Base-by-base conservation (phyloP, 2,113 vertebrate genomes). In the Columbina picui region DNA sequence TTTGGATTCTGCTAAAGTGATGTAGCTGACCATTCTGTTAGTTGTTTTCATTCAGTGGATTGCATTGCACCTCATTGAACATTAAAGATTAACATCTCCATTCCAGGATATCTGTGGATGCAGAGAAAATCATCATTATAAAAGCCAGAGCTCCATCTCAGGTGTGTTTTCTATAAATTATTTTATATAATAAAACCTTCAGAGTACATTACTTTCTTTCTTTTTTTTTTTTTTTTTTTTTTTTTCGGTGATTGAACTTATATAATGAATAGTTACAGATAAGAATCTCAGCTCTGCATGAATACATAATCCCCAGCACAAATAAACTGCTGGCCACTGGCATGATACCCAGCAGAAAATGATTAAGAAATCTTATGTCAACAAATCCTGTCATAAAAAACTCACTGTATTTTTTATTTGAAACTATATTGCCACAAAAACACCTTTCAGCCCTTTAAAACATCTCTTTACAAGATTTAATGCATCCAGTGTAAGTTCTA, bases 291-390 rank as follows among this genome's bases (percentile, higher is more conserved):
- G 20, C 17, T 68, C 29, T 38, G 2, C 39, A 64, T 53, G 26
- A 90, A 71, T 88, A 16, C 29, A n/a, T 87, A 84, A 89, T 87
- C 50, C 73, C 61, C 32, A 67, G 18, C 18, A 63, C 43, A 96
- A 52, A 94, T 74, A 74, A 68, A 57, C 34, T 71, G 13, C 11
- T 34, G 7, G 25, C 7, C 84, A 29, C 17, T 38, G 52, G 17
- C 14, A 34, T 36, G 34, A 13, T 65, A 89, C 19, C 23, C 10
- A 64, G 25, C 10, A 63, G 53, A 89, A 94, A 91, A 93, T 75
- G 49, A 95, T 87, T 90, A 81, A 29, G 12, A 93, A 97, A 91
- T 50, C 96, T 97, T 96, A 97, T 95, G 89, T 52, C 84, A 96
- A 86, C 12, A 93, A 97, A 93, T 93, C 47, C 75, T 59, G 63